Base-by-base conservation (phyloP, 2,113 vertebrate species). In the Mola mola region DNA sequence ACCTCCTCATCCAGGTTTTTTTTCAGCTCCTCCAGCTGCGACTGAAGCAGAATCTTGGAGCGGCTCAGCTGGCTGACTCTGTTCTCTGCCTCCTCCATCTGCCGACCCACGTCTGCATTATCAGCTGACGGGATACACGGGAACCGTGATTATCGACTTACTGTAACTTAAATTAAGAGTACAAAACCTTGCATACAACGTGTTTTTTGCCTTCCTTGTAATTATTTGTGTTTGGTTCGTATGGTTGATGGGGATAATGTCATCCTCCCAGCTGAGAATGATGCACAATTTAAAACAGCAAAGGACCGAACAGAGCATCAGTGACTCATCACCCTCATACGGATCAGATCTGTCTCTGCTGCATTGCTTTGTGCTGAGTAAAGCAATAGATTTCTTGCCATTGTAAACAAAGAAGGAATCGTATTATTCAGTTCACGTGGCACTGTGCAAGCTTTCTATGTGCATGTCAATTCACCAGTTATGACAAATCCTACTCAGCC, bases 1-100 rank as follows among this genome's bases (percentile, higher is more conserved):
- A 89, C 67, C 74, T 94, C 93, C 70, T 94, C 93, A 2, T 94
- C 93, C 62, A 90, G 72, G 5, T 91, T 89, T 59, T 91, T 94
- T 80, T 89, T 93, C 56, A 93, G 76, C 1, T 94, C 93, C 26
- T 94, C 93, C 15, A 65, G 55, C 17, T 94, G 92, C 16, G 81
- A 68, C 8, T 82, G 76, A 62, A 94, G 75, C 36, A 90, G 81
- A 25, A 64, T 47, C 78, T 82, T 92, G 52, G 88, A 77, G 34
- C 91, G 89, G 33, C 78, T 85, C 36, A 86, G 70, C 67, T 92
- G 92, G 52, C 67, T 76, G 40, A 67, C 70, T 77, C 84, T 84
- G 74, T 59, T 88, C 74, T 93, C 93, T 0, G 87, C 68, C 67
- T 93, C 93, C 51, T 93, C 91, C 74, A 90, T 65, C 61, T 91